Conservation (phyloP, 1,140 invertebrate species). For the Elymnias hypermnestra region DNA sequence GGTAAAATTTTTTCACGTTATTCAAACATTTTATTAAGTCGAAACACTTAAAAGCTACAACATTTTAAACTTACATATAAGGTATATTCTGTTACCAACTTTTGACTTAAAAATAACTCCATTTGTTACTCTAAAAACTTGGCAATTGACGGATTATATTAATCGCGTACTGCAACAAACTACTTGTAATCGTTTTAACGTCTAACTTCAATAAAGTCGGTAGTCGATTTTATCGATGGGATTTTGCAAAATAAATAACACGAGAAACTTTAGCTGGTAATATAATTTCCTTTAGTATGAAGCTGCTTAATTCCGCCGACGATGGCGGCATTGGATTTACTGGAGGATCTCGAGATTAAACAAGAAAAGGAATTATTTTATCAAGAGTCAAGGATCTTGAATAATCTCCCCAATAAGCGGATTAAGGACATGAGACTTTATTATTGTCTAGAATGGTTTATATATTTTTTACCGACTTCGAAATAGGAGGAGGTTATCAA, state of each 20-base stretch:
- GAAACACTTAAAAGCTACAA: no score
- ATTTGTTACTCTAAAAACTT: no score
- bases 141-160: neutral
- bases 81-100: no score
- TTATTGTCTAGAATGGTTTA: neutral
- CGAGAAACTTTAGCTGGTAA: constrained; percentile 8
- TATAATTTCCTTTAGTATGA: constrained; percentile 16
- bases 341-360: constrained; percentile 21
- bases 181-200: constrained; percentile 1
- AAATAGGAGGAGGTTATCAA: no score
- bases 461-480: neutral
- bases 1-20: no score
- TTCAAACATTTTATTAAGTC: no score
- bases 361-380: constrained; percentile 16
- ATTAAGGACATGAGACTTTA: constrained; percentile 7
- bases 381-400: constrained; percentile 13
- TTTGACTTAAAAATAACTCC: no score
- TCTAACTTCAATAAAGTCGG: constrained; percentile 5
- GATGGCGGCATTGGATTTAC: constrained; percentile 20
- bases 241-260: constrained; percentile 5
- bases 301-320: constrained; percentile 16
- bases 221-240: neutral
- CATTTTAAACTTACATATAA: no score
- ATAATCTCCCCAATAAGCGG: constrained; percentile 15
- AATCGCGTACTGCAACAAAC: neutral